Conservation (phyloP, 1,140 invertebrate genomes). For the Panagrolaimus sp. region DNA sequence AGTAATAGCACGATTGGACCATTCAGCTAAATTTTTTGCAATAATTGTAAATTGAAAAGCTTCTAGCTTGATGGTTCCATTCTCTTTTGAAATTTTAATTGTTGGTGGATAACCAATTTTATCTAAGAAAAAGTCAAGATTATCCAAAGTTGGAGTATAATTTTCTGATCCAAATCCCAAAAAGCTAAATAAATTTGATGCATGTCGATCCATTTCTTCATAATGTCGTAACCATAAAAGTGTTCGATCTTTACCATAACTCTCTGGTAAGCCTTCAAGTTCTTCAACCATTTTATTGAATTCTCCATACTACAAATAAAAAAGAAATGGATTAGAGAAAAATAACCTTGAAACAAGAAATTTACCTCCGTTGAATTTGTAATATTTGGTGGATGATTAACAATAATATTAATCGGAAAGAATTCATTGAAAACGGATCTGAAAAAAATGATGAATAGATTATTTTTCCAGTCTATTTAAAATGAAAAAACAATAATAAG, state of each 20-base stretch:
- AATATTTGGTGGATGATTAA: constrained; percentile 53
- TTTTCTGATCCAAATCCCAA: constrained; percentile 26
- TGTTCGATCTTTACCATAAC: constrained; percentile 47
- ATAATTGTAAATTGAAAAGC: constrained; percentile 50
- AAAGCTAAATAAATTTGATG: constrained; percentile 20
- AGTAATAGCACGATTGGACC: constrained; percentile 46
- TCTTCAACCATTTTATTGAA: constrained; percentile 51
- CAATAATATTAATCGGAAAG: constrained; percentile 53
- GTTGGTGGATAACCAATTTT: constrained; percentile 45
- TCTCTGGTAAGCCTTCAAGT: constrained; percentile 46
- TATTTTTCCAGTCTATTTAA: background rate
- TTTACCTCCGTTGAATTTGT: constrained; percentile 33
- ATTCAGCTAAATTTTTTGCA: constrained; percentile 51
- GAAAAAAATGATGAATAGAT: constrained; percentile 21
- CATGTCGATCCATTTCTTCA: constrained; percentile 44
- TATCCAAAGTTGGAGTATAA: constrained; percentile 35
- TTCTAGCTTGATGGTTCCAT: constrained; percentile 22
- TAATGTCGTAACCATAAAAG: constrained; percentile 48
- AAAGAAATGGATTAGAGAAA: no score
- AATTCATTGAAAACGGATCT: constrained; percentile 53
- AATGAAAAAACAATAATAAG: no score
- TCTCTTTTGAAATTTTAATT: constrained; percentile 24
- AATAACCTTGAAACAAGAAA: background rate
- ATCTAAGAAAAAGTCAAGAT: constrained; percentile 47
- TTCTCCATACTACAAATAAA: constrained; percentile 30